Conservation (phyloP, 2,113 vertebrate species). For the Charina bottae region DNA sequence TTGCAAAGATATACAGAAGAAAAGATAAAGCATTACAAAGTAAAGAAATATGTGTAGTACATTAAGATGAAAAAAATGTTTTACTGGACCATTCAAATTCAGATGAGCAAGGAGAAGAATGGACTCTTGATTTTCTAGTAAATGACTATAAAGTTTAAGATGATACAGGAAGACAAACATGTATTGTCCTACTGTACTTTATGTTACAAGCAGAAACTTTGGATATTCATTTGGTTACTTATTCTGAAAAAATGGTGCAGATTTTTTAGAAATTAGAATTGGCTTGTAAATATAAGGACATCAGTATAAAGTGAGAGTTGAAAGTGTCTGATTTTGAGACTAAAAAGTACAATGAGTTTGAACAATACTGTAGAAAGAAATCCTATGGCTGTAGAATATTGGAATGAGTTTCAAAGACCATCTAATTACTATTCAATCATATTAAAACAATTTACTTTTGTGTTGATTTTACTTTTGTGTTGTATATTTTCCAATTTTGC, state of each 20-base stretch:
- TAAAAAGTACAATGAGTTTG: background rate
- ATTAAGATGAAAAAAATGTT: background rate
- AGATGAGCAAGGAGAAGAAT: background rate
- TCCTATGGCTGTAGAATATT: background rate
- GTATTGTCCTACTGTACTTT: background rate
- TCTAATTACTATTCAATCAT: background rate
- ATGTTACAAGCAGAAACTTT: background rate
- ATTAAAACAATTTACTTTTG: background rate
- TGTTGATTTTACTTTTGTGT: background rate
- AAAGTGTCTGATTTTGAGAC: background rate
- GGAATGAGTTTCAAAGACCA: background rate
- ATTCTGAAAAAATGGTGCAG: background rate
- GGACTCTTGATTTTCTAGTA: background rate
- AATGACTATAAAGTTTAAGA: background rate
- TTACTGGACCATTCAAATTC: background rate
- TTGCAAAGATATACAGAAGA: background rate
- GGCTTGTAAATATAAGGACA: background rate
- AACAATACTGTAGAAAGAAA: background rate
- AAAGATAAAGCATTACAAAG: background rate
- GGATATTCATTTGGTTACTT: background rate
- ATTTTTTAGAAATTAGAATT: background rate
- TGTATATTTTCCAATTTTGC: background rate
- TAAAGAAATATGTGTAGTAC: background rate
- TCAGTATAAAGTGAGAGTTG: background rate
- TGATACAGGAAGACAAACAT: background rate